These are phyloP conservation scores for Standfussiana lucernea DNA, from an alignment of 2,888 invertebrate species.

Conservation along the genomic window DNA sequence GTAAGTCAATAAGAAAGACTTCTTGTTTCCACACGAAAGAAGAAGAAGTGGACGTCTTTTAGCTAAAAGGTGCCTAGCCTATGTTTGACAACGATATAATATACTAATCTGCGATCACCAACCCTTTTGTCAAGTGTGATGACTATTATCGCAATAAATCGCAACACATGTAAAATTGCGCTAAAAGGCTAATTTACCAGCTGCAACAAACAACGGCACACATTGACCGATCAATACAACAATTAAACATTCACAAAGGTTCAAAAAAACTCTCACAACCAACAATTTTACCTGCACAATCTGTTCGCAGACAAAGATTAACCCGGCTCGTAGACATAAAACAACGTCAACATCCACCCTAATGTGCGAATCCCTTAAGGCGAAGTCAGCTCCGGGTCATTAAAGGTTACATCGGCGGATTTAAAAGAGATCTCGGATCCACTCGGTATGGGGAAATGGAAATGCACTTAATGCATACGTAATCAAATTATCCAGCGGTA, in stretches of 20 bases:
- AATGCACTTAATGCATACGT: slow-evolving; percentile 90
- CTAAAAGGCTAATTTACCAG: not conserved
- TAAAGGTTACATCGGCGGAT: slow-evolving; percentile 78
- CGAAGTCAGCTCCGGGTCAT: slow-evolving; percentile 70
- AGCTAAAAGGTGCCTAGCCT: not conserved
- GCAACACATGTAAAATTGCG: not conserved
- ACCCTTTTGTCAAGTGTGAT: not conserved
- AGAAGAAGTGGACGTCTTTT: not conserved
- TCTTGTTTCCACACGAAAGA: too few relatives aligned
- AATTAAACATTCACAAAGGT: slow-evolving; percentile 25
- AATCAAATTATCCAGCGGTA: slow-evolving; percentile 85
- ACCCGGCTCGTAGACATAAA: slow-evolving; percentile 39
- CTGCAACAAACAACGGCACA: not conserved
- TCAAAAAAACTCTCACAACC: not conserved
- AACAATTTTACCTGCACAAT: not conserved
- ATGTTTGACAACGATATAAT: not conserved
- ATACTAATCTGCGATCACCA: not conserved
- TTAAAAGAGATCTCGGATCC: slow-evolving; percentile 83
- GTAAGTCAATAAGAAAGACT: not conserved
- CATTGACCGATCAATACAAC: not conserved
- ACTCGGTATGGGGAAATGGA: slow-evolving; percentile 83
- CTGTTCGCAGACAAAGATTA: slow-evolving; percentile 9
- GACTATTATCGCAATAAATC: not conserved
- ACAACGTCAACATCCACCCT: slow-evolving; percentile 34
- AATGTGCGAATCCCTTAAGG: slow-evolving; percentile 59